Evolutionary conservation across 2,113 vertebrate genomes (phyloP).

Genomic region (Catharus bicknelli): DNA sequence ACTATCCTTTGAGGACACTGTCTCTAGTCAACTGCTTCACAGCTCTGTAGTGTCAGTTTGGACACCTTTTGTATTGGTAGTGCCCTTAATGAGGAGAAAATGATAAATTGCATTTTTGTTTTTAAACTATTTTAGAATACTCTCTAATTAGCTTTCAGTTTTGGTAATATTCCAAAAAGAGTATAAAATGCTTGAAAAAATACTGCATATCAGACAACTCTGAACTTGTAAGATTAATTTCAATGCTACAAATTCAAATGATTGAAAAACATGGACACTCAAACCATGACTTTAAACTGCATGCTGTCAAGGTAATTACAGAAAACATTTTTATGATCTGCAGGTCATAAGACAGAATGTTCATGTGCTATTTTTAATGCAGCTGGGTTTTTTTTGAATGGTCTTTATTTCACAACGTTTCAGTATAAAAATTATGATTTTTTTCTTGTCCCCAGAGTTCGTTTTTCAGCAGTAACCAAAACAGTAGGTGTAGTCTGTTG

Average conservation of each 20-base stretch:
- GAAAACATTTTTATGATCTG: constrained; percentile 26
- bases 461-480: background rate
- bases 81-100: constrained; percentile 66
- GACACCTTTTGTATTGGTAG: constrained; percentile 71
- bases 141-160: background rate
- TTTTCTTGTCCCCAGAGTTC: background rate
- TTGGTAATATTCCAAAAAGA: background rate
- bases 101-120: constrained; percentile 59
- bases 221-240: constrained; percentile 32
- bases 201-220: constrained; percentile 28
- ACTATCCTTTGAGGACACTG: constrained; percentile 55
- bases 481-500: background rate
- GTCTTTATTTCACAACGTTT: constrained; percentile 20
- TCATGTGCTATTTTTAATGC: constrained; percentile 27
- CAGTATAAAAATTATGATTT: background rate
- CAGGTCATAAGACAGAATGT: constrained; percentile 36
- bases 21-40: constrained; percentile 62
- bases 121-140: constrained; percentile 66
- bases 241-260: constrained; percentile 11
- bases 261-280: constrained; percentile 4
- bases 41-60: constrained; percentile 63
- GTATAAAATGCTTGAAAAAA: constrained; percentile 43
- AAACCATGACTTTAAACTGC: constrained; percentile 50
- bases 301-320: constrained; percentile 31
- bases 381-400: background rate